phyloP scores from a whole-genome alignment of 2,888 invertebrate species.

The Drosophila pseudotakahashii region DNA sequence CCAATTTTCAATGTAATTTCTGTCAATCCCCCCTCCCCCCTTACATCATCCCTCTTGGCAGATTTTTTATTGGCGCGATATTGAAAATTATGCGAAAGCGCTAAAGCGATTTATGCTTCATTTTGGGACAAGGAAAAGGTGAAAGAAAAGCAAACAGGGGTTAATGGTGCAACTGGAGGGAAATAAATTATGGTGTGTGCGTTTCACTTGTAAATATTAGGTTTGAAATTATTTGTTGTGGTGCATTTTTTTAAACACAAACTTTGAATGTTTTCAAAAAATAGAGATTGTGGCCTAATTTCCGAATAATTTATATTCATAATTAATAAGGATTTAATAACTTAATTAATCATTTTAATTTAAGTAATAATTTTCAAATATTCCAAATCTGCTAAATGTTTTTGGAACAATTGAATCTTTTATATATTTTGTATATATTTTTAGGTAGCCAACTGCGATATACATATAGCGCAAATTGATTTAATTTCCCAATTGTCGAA shows the following conservation, averaged over 20 bases:
- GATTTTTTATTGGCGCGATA: constrained; percentile 73
- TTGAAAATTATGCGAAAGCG: constrained; percentile 76
- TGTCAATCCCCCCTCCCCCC: constrained; percentile 17
- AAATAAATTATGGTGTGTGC: neutral
- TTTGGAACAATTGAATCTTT: no score
- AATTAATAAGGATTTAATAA: no score
- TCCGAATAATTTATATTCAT: no score
- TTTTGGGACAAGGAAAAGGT: constrained; percentile 2
- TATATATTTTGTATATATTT: no score
- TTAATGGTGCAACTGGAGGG: neutral
- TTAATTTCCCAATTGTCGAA: neutral
- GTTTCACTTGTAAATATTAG: neutral
- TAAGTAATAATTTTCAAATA: no score
- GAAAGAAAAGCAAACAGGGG: no score
- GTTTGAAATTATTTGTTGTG: no score
- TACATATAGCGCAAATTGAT: neutral
- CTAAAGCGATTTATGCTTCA: constrained; percentile 70
- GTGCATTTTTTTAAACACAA: no score
- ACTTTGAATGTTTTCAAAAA: no score
- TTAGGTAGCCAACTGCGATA: neutral
- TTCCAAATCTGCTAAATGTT: no score
- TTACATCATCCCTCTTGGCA: constrained; percentile 13
- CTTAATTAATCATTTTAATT: no score
- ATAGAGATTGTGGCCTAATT: no score
- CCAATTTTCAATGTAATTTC: constrained; percentile 77